Conservation (phyloP, 2,888 invertebrate species). For the Diarsia rubi region DNA sequence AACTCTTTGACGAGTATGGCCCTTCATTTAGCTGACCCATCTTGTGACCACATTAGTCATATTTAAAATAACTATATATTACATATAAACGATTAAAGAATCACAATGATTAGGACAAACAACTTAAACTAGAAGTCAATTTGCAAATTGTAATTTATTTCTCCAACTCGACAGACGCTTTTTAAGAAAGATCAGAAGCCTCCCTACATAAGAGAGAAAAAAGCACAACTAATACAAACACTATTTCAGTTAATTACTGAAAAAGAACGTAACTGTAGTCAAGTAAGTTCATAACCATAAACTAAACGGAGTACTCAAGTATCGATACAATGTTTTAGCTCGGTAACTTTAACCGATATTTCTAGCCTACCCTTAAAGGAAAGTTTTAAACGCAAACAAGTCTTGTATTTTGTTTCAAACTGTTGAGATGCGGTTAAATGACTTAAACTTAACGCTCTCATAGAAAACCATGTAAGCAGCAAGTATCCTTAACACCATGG, state of each 20-base stretch:
- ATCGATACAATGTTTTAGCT: neutral
- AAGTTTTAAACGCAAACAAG: conserved; percentile 15
- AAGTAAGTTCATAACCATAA: neutral
- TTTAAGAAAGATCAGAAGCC: neutral
- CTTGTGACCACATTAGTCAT: neutral
- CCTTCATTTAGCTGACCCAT: no score
- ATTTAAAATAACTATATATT: neutral
- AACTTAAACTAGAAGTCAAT: neutral
- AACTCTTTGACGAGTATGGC: no score
- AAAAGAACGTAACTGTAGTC: neutral
- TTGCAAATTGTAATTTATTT: neutral
- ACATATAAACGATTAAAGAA: neutral
- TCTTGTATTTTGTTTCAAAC: conserved; percentile 23
- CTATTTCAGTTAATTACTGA: neutral
- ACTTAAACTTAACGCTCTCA: conserved; percentile 13
- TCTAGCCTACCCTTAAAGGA: neutral
- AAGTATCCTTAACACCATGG: neutral
- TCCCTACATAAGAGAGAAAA: neutral
- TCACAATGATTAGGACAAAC: neutral
- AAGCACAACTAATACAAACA: neutral
- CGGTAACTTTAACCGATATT: neutral
- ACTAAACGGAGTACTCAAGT: neutral
- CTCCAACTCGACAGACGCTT: neutral
- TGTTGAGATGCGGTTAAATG: conserved; percentile 11
- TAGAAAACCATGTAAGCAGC: conserved; percentile 10